phyloP scores from a whole-genome alignment of 2,888 invertebrate genomes.

The Unio pictorum region DNA sequence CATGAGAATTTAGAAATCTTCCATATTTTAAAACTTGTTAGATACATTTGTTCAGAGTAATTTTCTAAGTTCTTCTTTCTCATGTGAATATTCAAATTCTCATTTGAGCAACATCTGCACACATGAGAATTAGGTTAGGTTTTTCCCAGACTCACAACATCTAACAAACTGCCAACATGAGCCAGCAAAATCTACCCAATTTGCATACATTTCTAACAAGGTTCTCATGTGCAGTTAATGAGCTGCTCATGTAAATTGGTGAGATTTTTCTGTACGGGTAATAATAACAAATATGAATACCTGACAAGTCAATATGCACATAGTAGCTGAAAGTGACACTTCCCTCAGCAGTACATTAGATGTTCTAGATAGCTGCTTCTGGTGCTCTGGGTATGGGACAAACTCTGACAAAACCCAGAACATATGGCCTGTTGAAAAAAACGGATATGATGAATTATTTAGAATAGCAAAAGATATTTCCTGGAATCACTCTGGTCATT shows the following conservation, averaged over 20 bases:
- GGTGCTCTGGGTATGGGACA: not conserved
- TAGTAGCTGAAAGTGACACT: not conserved
- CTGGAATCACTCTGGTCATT: too few species aligned
- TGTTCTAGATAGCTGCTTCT: not conserved
- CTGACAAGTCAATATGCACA: too few species aligned
- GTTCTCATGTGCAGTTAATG: constrained; percentile 5
- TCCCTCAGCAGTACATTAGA: not conserved
- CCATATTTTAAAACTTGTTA: not conserved
- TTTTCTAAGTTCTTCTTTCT: not conserved
- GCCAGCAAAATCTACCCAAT: not conserved
- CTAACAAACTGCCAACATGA: too few species aligned
- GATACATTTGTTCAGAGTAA: too few species aligned
- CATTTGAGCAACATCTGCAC: constrained; percentile 7
- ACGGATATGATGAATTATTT: too few species aligned
- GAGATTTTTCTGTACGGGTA: not conserved
- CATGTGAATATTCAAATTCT: constrained; percentile 1
- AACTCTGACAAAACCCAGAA: not conserved
- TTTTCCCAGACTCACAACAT: constrained; percentile 4
- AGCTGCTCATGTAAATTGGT: constrained; percentile 7
- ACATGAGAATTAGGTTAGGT: constrained; percentile 9
- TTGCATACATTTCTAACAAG: constrained; percentile 6
- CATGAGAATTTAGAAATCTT: not conserved
- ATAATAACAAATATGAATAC: not conserved
- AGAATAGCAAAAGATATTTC: too few species aligned
- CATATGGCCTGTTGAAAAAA: too few species aligned